Evolutionary conservation across 2,888 invertebrate genomes (phyloP), one percentile per base, ranked within the genome.

Genomic region (Zaprionus lineosus): DNA sequence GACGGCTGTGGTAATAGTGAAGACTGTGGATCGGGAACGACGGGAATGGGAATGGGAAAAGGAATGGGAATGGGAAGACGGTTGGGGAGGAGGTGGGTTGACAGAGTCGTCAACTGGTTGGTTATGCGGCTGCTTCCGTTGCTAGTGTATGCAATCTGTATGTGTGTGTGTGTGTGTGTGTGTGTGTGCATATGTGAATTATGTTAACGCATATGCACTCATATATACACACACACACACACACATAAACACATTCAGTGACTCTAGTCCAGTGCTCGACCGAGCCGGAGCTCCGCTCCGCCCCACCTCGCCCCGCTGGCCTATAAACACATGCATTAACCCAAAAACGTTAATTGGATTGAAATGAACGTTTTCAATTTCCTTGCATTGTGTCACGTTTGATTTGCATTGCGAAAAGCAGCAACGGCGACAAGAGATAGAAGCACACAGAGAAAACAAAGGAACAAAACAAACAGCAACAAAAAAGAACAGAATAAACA

Each of bases 291-390:
- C n/a, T n/a, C n/a, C n/a, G n/a, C n/a, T n/a, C n/a, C n/a, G n/a
- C n/a, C n/a, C n/a, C n/a, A n/a, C n/a, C n/a, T n/a, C n/a, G n/a
- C n/a, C n/a, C n/a, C n/a, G n/a, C n/a, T n/a, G n/a, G n/a, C n/a
- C n/a, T n/a, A 36, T 67, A 51, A 46, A 41, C 16, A 46, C 65
- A 74, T 87, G 84, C 87, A 86, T 88, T 88, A 88, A 88, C 88
- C 88, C 85, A 86, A 79, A 87, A 82, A 88, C 84, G 78, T 86
- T 88, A 88, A 88, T 88, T 88, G 88, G 88, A 88, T 88, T 88
- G 69, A 70, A 78, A 82, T 82, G 82, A 74, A 70, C 78, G 82
- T 74, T 74, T 74, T 81, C 72, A 74, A 76, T 72, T 86, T 84
- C 75, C 77, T 74, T 58, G 67, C 81, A 78, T 71, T 84, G 69